Conservation (phyloP, 2,113 vertebrate species). For the Hoplias malabaricus region DNA sequence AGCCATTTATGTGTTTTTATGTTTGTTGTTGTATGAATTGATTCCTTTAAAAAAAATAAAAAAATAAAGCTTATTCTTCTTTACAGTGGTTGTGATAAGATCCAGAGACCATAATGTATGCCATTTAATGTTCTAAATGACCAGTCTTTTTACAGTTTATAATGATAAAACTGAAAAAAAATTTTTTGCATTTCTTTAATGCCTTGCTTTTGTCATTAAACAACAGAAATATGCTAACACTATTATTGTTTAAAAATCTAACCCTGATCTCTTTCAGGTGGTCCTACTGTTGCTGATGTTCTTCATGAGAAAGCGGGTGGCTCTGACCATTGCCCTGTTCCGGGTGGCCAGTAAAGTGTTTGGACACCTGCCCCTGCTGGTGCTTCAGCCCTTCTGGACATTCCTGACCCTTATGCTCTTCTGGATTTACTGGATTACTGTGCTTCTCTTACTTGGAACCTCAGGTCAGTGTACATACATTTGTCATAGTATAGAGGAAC, state of each 20-base stretch:
- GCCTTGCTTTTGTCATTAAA: too few species aligned
- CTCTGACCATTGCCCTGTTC: conserved; percentile 94
- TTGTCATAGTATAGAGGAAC: background rate
- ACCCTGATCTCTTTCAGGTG: conserved; percentile 78
- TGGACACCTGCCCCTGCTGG: conserved; percentile 87
- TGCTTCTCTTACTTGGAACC: conserved; percentile 91
- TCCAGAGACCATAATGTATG: too few species aligned
- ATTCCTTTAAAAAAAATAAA: too few species aligned
- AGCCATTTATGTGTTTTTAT: too few species aligned
- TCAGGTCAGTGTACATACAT: conserved; percentile 72
- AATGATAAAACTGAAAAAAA: conserved; percentile 11
- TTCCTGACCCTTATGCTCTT: conserved; percentile 92
- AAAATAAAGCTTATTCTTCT: too few species aligned
- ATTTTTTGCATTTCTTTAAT: too few species aligned
- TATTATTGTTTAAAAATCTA: too few species aligned
- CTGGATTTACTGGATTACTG: conserved; percentile 93
- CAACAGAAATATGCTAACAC: too few species aligned
- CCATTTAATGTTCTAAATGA: too few species aligned
- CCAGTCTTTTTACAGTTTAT: too few species aligned
- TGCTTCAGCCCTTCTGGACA: conserved; percentile 95
- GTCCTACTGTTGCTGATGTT: conserved; percentile 90
- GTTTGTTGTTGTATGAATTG: too few species aligned
- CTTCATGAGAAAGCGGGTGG: conserved; percentile 94
- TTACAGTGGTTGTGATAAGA: too few species aligned
- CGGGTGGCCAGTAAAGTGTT: conserved; percentile 97